These are phyloP conservation scores for Notocelia uddmanniana DNA, from an alignment of 2,888 invertebrate genomes.

Conservation along the genomic window DNA sequence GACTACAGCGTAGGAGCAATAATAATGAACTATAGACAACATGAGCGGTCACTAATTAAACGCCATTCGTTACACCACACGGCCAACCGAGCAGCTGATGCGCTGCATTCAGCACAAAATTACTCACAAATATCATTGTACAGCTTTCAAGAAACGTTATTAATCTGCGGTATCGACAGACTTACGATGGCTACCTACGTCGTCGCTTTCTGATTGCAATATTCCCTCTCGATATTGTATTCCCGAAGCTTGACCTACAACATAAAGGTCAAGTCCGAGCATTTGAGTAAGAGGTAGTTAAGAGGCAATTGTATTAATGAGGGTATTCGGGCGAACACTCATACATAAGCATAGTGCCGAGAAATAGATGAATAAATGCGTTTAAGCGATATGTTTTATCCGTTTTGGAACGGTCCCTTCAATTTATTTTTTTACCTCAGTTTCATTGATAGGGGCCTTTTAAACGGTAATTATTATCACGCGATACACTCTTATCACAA, in stretches of 20 bases:
- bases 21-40: neutral
- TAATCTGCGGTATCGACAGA: neutral
- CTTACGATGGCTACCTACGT: neutral
- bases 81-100: neutral
- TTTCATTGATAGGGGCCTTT: too few species aligned
- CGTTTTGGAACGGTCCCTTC: neutral
- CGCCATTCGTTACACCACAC: neutral
- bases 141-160: constrained; percentile 4
- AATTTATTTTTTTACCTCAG: neutral
- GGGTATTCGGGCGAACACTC: neutral
- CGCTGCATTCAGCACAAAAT: neutral
- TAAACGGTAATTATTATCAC: too few species aligned
- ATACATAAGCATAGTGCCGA: neutral
- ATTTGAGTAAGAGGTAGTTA: neutral
- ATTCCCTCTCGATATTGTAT: neutral
- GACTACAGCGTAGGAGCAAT: too few species aligned
- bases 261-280: neutral
- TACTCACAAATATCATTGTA: neutral
- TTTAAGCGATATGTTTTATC: neutral
- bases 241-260: neutral
- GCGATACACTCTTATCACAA: too few species aligned
- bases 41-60: neutral
- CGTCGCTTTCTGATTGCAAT: neutral
- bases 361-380: neutral
- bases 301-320: neutral